phyloP scores from a whole-genome alignment of 2,797 vertebrate species.

The Cyclopterus lumpus region DNA sequence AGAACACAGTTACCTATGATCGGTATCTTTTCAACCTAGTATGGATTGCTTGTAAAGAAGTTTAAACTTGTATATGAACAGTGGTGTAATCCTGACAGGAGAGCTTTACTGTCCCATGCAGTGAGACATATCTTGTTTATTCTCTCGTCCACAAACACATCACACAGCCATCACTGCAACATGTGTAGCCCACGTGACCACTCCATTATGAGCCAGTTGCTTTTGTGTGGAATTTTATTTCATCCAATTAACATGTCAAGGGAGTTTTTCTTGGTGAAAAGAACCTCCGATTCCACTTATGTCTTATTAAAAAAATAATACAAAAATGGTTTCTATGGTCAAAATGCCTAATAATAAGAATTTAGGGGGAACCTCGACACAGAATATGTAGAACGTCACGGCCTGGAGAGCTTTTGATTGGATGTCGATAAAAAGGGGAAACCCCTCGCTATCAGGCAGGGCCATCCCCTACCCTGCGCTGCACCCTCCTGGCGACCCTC shows the following conservation, averaged over 20 bases:
- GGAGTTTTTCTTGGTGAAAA: neutral
- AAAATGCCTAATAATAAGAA: neutral
- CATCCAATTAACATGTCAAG: neutral
- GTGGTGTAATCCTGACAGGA: neutral
- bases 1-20: neutral
- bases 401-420: constrained; percentile 64
- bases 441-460: constrained; percentile 46
- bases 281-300: neutral
- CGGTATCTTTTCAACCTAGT: neutral
- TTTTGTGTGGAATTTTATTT: neutral
- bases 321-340: neutral
- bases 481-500: constrained; percentile 42
- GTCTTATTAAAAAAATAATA: too few relatives aligned
- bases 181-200: neutral
- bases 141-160: neutral
- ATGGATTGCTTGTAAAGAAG: neutral
- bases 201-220: neutral
- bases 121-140: neutral
- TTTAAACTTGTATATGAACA: neutral
- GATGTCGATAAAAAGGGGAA: constrained; percentile 66
- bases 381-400: constrained; percentile 53
- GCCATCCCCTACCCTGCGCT: constrained; percentile 39
- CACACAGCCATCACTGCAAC: neutral
- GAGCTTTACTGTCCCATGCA: neutral
- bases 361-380: constrained; percentile 55